Evolutionary conservation across 2,888 invertebrate genomes (phyloP).

Genomic region (Tipula lateralis): DNA sequence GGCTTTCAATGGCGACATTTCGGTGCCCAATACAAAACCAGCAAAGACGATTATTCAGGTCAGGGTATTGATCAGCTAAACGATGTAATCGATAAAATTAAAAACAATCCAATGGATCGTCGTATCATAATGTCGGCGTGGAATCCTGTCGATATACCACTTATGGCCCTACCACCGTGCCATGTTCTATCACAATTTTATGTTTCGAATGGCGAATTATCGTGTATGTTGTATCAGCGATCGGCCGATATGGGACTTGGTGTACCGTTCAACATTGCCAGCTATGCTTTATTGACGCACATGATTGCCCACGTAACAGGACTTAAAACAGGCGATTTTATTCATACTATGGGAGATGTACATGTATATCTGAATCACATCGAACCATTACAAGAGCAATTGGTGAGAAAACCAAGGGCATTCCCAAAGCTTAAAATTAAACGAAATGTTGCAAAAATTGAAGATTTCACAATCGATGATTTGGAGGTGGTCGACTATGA

Average conservation of each 20-base stretch:
- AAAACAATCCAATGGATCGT: slow-evolving; percentile 75
- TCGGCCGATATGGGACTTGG: slow-evolving; percentile 98
- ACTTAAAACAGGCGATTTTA: slow-evolving; percentile 86
- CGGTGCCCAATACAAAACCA: slow-evolving; percentile 82
- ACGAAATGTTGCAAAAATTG: slow-evolving; percentile 68
- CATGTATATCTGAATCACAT: slow-evolving; percentile 92
- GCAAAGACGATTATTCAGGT: slow-evolving; percentile 74
- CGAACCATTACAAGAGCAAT: slow-evolving; percentile 73
- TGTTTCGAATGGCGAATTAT: slow-evolving; percentile 76
- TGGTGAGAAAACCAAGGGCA: slow-evolving; percentile 68
- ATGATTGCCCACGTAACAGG: slow-evolving; percentile 96
- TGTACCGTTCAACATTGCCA: slow-evolving; percentile 98
- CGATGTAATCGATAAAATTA: slow-evolving; percentile 73
- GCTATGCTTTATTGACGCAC: slow-evolving; percentile 86
- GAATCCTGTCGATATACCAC: slow-evolving; percentile 82
- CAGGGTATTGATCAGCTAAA: slow-evolving; percentile 87
- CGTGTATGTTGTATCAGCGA: slow-evolving; percentile 90
- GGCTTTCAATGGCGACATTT: slow-evolving; percentile 99
- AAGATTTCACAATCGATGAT: slow-evolving; percentile 82
- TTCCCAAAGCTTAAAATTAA: slow-evolving; percentile 80
- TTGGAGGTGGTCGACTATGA: slow-evolving; percentile 79
- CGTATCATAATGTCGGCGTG: slow-evolving; percentile 91
- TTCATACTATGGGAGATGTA: slow-evolving; percentile 92
- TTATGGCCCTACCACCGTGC: slow-evolving; percentile 96
- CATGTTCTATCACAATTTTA: slow-evolving; percentile 94